Base-by-base conservation (phyloP, 1,140 invertebrate genomes). In the Amyelois transitella region DNA sequence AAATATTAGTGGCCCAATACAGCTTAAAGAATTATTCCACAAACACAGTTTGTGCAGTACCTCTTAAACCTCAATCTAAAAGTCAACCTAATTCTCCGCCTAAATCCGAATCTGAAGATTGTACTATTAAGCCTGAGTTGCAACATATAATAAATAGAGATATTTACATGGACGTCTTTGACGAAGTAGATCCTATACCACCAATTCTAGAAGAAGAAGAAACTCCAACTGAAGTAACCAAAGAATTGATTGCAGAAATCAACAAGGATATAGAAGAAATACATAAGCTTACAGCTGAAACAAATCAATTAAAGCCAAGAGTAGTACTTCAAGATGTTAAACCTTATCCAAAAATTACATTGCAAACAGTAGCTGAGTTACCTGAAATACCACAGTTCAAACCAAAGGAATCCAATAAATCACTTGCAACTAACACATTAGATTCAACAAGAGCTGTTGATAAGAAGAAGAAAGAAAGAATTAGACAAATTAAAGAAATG, bases 401-500 rank as follows among this genome's bases (percentile, higher is more conserved):
- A 65, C 74, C 77, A 8, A 89, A 86, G 64, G 73, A 71, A 44
- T 54, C 72, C 17, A 72, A 66, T 47, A 87, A 77, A 60, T 73
- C 81, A 25, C 60, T 75, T 10, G 72, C 70, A 8, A 77, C 63
- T 22, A 85, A 89, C 53, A 79, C 67, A 14, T 71, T 84, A 54
- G 83, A 88, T 61, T 77, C 81, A 14, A 38, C 25, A 18, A 79
- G 73, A 72, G 65, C 76, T 22, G 71, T 77, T 52, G 86, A 88
- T 22, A 75, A 81, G 52, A 90, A 88, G 61, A 88, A 91, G 55
- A 91, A 90, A 60, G 90, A 91, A 51, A 90, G 91, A 62, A 83
- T 94, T 64, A 89, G 91, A 53, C 92, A 92, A 76, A 93, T 94
- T 49, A 92, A 92, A 71, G 92, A 94, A 61, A 82, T 94, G 58